Percentiles rank a stretch among this genome's conserved stretches.
These are phyloP conservation scores for Stegodyphus dumicola DNA, from an alignment of 1,140 invertebrate species.

Conservation along the genomic window DNA sequence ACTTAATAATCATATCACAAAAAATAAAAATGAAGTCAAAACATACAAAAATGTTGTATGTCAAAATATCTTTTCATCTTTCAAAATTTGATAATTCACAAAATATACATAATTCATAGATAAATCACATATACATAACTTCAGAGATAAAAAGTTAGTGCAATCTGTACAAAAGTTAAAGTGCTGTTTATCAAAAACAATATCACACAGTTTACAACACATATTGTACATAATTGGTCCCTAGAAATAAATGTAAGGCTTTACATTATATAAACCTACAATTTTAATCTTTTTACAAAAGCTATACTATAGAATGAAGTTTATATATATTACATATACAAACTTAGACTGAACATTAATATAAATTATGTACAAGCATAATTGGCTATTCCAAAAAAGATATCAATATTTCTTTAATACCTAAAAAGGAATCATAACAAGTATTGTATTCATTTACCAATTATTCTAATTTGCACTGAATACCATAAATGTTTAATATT, in stretches of 20 bases:
- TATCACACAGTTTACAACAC: slow-evolving; percentile 47
- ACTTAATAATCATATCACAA: not conserved
- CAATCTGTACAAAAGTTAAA: slow-evolving; percentile 42
- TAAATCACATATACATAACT: not conserved
- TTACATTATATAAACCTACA: slow-evolving; percentile 21
- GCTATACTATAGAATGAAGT: not conserved
- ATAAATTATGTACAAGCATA: slow-evolving; percentile 28
- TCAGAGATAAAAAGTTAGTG: slow-evolving; percentile 11
- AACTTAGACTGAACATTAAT: not conserved
- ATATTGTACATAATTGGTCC: slow-evolving; percentile 45
- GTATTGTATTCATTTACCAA: no score
- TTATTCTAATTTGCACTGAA: no score
- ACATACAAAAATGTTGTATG: no score
- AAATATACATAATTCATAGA: not conserved
- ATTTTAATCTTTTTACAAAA: not conserved
- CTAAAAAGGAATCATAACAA: no score
- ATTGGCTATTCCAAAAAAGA: no score
- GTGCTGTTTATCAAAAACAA: slow-evolving; percentile 42
- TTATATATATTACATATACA: not conserved
- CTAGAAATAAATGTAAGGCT: slow-evolving; percentile 40
- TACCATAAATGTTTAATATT: no score
- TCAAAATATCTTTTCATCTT: no score
- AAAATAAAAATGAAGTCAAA: not conserved
- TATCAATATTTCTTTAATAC: no score
- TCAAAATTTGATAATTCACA: not conserved